These are phyloP conservation scores for Alligator sinensis DNA, from an alignment of 2,113 vertebrate genomes.

Conservation along the genomic window DNA sequence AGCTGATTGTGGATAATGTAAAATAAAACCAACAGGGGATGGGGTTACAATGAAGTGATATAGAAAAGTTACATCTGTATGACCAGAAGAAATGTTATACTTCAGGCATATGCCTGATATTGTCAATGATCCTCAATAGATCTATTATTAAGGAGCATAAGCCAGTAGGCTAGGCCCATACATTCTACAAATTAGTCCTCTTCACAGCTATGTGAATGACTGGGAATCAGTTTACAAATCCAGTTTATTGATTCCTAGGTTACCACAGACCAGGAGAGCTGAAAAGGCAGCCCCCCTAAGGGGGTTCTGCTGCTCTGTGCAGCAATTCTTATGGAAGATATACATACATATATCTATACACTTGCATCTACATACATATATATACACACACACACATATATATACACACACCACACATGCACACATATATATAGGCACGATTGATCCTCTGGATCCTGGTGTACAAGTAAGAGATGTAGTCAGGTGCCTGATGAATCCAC, in stretches of 20 bases:
- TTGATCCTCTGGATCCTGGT: too few relatives aligned
- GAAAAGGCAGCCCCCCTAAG: background rate
- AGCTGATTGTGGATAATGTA: conserved; percentile 72
- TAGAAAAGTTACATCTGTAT: conserved; percentile 52
- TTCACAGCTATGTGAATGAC: conserved; percentile 1
- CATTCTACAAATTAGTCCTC: conserved; percentile 19
- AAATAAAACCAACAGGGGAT: conserved; percentile 76
- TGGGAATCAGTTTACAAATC: conserved; percentile 5
- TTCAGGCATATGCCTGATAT: conserved; percentile 1
- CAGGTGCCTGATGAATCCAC: too few relatives aligned
- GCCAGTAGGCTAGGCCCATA: background rate
- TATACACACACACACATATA: too few relatives aligned
- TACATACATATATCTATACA: too few relatives aligned
- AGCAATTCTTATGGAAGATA: background rate
- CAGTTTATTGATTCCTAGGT: background rate
- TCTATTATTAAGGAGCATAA: background rate
- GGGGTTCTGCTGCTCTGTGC: background rate
- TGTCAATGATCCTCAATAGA: background rate
- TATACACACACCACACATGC: too few relatives aligned
- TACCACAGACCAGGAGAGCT: conserved; percentile 25
- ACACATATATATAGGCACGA: too few relatives aligned
- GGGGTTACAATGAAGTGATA: conserved; percentile 65
- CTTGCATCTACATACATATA: too few relatives aligned
- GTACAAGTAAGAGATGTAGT: too few relatives aligned
- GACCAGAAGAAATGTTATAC: conserved; percentile 37